These are phyloP conservation scores for Drosophila aff. DNA, from an alignment of 1,140 invertebrate genomes.

Conservation along the genomic window DNA sequence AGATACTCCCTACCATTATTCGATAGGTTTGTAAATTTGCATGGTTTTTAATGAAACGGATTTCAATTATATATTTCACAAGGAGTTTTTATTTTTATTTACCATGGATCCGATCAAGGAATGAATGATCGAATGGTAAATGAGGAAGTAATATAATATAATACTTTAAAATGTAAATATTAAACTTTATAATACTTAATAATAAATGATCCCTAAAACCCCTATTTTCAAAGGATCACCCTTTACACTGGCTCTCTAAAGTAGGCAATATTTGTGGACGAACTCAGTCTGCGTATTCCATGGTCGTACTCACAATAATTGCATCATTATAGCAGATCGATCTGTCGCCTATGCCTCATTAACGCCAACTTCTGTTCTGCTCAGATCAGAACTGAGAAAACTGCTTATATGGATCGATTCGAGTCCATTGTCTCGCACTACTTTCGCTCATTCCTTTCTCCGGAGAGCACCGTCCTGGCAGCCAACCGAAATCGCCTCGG, in stretches of 20 bases:
- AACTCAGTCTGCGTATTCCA: background rate
- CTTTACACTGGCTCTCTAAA: background rate
- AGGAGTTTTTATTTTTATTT: too few species aligned
- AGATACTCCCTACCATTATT: background rate
- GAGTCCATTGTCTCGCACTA: slow-evolving; percentile 44
- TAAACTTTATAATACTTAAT: too few species aligned
- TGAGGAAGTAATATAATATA: too few species aligned
- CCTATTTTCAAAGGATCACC: background rate
- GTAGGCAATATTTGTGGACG: background rate
- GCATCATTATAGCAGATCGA: slow-evolving; percentile 1
- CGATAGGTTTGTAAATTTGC: background rate
- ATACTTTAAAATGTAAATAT: background rate
- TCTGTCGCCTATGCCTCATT: slow-evolving; percentile 23
- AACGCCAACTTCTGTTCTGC: slow-evolving; percentile 12
- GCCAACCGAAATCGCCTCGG: slow-evolving; percentile 19
- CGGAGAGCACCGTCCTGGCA: slow-evolving; percentile 38
- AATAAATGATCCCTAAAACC: too few species aligned
- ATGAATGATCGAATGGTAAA: too few species aligned
- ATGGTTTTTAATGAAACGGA: background rate
- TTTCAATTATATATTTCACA: too few species aligned
- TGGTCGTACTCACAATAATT: background rate
- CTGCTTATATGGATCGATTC: slow-evolving; percentile 81
- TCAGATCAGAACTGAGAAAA: slow-evolving; percentile 54
- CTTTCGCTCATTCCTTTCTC: slow-evolving; percentile 35
- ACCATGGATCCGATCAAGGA: background rate